phyloP scores from a whole-genome alignment of 92 coral and sea anemone species.

The Epizoanthus rinbou region DNA sequence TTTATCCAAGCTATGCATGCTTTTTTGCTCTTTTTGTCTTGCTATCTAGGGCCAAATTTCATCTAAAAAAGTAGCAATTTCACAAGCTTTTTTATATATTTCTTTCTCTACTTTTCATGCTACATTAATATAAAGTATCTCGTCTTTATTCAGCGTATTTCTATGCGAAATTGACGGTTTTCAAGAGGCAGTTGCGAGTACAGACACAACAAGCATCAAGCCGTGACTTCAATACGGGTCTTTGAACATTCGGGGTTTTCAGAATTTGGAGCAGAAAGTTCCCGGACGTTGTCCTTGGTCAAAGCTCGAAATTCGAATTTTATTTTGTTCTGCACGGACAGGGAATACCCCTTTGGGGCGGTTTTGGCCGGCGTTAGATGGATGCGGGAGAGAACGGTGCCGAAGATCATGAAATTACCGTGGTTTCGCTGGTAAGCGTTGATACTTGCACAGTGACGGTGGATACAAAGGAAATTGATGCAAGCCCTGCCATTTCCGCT shows the following conservation, averaged over 20 bases:
- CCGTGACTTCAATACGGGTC: slow-evolving; percentile 87
- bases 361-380: slow-evolving; percentile 16
- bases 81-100: too few species aligned
- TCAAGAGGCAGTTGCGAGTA: background rate
- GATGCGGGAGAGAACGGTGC: slow-evolving; percentile 52
- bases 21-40: background rate
- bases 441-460: slow-evolving; percentile 66
- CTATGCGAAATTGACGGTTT: background rate
- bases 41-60: background rate
- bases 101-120: background rate
- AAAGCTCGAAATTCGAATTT: slow-evolving; percentile 91
- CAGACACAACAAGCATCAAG: slow-evolving; percentile 25
- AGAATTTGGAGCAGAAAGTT: slow-evolving; percentile 57
- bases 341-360: slow-evolving; percentile 40
- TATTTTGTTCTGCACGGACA: slow-evolving; percentile 50
- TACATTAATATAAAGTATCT: background rate
- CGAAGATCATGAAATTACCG: slow-evolving; percentile 45
- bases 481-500: slow-evolving; percentile 49
- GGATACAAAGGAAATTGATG: slow-evolving; percentile 75
- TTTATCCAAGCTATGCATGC: slow-evolving; percentile 18
- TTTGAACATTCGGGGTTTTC: slow-evolving; percentile 99
- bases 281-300: slow-evolving; percentile 92
- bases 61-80: background rate
- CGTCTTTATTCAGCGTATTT: background rate
- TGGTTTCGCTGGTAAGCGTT: slow-evolving; percentile 50